These are phyloP conservation scores for Zosterops pallidus DNA, from an alignment of 2,113 vertebrate species.

Conservation along the genomic window DNA sequence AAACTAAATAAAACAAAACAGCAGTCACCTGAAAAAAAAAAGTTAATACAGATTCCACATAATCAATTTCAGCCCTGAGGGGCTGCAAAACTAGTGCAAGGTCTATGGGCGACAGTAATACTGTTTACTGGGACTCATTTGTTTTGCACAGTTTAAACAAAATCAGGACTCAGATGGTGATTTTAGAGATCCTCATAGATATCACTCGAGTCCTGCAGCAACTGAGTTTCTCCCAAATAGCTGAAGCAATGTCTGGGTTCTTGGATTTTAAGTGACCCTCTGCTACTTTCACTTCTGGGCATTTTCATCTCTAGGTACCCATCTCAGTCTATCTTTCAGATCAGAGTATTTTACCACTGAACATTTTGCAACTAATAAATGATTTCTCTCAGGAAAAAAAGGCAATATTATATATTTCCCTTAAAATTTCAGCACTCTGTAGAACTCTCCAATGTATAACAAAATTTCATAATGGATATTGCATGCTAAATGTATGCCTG, in stretches of 20 bases:
- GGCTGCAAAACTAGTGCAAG: not conserved
- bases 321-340: not conserved
- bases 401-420: not conserved
- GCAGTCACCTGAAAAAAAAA: not conserved
- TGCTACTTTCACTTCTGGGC: not conserved
- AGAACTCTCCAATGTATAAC: not conserved
- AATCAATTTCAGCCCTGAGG: not conserved
- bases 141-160: fast-evolving
- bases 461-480: not conserved
- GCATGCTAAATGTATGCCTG: not conserved
- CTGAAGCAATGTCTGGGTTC: not conserved
- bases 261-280: not conserved
- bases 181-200: not conserved
- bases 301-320: not conserved
- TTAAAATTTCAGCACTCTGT: not conserved
- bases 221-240: not conserved
- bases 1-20: not conserved
- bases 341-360: not conserved
- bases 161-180: not conserved
- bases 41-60: not conserved
- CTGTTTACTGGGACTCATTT: not conserved
- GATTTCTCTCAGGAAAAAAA: not conserved
- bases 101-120: fast-evolving
- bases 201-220: not conserved
- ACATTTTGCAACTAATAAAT: not conserved